phyloP scores from a whole-genome alignment of 2,888 invertebrate genomes.

The Stenichneumon culpator region DNA sequence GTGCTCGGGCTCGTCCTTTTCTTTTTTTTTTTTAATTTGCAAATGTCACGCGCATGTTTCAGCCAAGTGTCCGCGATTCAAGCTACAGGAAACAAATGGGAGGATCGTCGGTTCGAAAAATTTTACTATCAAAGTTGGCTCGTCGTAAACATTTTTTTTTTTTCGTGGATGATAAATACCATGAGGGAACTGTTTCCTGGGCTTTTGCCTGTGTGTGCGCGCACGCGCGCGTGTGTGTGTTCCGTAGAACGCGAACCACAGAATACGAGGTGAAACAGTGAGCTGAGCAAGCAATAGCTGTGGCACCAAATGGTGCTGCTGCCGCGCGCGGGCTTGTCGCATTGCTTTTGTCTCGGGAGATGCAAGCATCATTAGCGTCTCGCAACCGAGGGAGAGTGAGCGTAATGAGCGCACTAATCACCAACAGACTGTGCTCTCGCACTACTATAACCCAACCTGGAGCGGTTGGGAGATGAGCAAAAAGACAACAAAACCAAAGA shows the following conservation, averaged over 20 bases:
- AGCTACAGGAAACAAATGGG: not conserved
- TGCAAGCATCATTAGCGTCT: slow-evolving; percentile 84
- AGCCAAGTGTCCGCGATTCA: not conserved
- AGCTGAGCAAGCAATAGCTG: slow-evolving; percentile 57
- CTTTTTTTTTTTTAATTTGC: not conserved
- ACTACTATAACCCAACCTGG: slow-evolving; percentile 35
- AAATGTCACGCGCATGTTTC: not conserved
- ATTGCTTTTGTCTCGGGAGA: slow-evolving; percentile 72
- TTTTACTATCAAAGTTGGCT: not conserved
- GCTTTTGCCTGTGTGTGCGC: not conserved
- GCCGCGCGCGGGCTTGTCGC: slow-evolving; percentile 49
- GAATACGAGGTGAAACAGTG: slow-evolving; percentile 37
- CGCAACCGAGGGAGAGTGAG: slow-evolving; percentile 64
- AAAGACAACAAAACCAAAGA: slow-evolving; percentile 59
- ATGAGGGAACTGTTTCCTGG: slow-evolving; percentile 22
- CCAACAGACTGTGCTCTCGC: slow-evolving; percentile 75
- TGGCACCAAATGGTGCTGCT: slow-evolving; percentile 61
- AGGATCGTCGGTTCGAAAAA: not conserved
- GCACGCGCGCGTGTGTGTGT: not conserved
- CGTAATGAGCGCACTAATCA: slow-evolving; percentile 84
- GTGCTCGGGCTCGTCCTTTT: not conserved
- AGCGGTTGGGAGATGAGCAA: slow-evolving; percentile 21
- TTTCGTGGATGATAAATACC: slow-evolving; percentile 11
- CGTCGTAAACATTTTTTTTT: not conserved
- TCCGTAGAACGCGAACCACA: slow-evolving; percentile 1